Evolutionary conservation across 2,888 invertebrate genomes (phyloP).

Genomic region (Habroteleia sp.): DNA sequence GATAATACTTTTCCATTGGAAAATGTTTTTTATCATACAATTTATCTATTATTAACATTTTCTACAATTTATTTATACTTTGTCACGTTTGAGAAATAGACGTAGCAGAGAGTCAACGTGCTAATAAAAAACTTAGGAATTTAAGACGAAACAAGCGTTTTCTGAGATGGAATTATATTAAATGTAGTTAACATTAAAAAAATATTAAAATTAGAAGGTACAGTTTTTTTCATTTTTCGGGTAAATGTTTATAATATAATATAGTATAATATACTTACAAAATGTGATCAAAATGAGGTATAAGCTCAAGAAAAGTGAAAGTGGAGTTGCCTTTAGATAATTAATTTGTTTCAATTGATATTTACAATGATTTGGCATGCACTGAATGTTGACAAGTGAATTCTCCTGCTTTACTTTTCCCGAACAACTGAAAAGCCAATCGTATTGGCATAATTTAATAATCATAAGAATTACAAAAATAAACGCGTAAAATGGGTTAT

Average conservation of each 20-base stretch:
- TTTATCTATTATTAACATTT: conserved; percentile 49
- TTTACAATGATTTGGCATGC: conserved; percentile 19
- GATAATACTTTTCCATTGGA: conserved; percentile 32
- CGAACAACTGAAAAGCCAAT: background rate
- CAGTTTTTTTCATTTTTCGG: too few relatives aligned
- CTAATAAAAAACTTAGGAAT: conserved; percentile 38
- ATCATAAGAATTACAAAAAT: conserved; percentile 6
- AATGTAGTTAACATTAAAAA: background rate
- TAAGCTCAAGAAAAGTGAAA: conserved; percentile 15
- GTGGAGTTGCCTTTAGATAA: background rate
- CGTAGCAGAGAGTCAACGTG: conserved; percentile 63
- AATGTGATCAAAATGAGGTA: background rate
- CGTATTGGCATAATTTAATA: background rate
- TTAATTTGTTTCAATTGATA: conserved; percentile 5
- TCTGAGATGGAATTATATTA: conserved; percentile 15
- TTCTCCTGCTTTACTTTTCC: conserved; percentile 4
- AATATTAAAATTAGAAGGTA: too few relatives aligned
- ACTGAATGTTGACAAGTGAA: background rate
- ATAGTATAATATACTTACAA: too few relatives aligned
- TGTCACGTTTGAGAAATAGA: conserved; percentile 61
- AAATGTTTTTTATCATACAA: conserved; percentile 24
- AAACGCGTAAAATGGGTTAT: conserved; percentile 21
- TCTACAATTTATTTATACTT: conserved; percentile 58
- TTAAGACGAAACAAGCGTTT: conserved; percentile 45
- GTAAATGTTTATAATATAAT: background rate